phyloP scores from a whole-genome alignment of 2,797 vertebrate species.

The Vireo griseus region DNA sequence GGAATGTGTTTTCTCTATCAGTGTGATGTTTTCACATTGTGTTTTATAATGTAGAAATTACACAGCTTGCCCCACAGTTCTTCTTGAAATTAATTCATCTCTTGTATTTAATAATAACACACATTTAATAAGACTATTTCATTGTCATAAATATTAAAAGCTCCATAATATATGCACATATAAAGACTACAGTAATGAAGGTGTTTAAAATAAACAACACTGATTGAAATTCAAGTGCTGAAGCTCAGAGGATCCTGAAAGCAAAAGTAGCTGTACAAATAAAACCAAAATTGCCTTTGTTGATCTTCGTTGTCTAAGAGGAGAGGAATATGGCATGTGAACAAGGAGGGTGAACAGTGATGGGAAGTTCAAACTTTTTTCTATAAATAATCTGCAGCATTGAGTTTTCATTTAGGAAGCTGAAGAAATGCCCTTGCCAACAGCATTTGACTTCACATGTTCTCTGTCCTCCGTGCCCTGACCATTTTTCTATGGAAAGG shows the following conservation, averaged over 20 bases:
- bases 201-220: constrained; percentile 19
- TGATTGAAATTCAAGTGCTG: background rate
- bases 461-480: background rate
- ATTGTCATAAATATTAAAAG: constrained; percentile 44
- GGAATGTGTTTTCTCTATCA: background rate
- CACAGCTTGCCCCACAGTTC: background rate
- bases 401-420: background rate
- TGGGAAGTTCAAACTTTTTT: background rate
- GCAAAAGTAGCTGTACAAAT: background rate
- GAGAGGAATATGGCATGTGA: background rate
- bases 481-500: background rate
- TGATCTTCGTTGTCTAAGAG: background rate
- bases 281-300: background rate
- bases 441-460: accelerated
- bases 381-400: background rate
- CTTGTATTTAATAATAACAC: background rate
- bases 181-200: constrained; percentile 5
- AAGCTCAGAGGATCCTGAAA: background rate
- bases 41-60: background rate
- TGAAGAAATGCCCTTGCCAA: background rate
- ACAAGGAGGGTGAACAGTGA: background rate
- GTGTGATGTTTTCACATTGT: background rate
- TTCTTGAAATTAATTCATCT: background rate
- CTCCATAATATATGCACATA: constrained; percentile 26
- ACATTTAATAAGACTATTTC: background rate